Evolutionary conservation across 2,113 vertebrate species (phyloP), one percentile per base, ranked within the genome.

Genomic region (Channa maculata): DNA sequence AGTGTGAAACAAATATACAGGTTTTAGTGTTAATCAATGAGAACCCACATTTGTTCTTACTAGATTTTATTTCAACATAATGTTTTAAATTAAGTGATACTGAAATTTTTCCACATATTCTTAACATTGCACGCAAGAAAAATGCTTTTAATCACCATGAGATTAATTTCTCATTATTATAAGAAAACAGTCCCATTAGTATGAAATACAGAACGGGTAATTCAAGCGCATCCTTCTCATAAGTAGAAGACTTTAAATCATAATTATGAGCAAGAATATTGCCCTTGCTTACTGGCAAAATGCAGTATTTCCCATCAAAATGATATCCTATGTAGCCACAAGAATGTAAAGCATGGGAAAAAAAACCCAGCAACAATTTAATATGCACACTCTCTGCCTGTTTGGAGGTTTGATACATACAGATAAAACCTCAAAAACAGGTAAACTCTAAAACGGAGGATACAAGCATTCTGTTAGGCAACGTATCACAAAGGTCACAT

Each of bases 261-360:
- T 51, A 66, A 62, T 75, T 8, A 51, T 24, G 53, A 72, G 69
- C 57, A 2, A 44, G 62, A 71, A 36, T 6, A 11, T 14, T 39
- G 11, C 43, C 13, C 1, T 49, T 71, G 48, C 13, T 15, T 9
- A 59, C 38, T 10, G 14, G 55, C 37, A 49, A 34, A 58, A 37
- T 39, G 36, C 37, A 46, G 9, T 57, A 66, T 57, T 80, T 58
- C 36, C 14, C 7, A 59, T 55, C 59, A 45, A 41, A 65, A 4
- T 6, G 5, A 64, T 46, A 46, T 66, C 69, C 69, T 48, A 62
- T 43, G 48, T 12, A 68, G 75, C 87, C 87, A 90, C 86, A 88
- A 65, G 60, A 89, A 91, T 89, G 89, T 84, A 91, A 92, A 90
- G 69, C 39, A 83, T 78, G 81, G 67, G 24, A 11, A 43, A 68